Evolutionary conservation across 1,140 invertebrate species (phyloP), one percentile per base, ranked within the genome.

Genomic region (Neomicropteryx cornuta): DNA sequence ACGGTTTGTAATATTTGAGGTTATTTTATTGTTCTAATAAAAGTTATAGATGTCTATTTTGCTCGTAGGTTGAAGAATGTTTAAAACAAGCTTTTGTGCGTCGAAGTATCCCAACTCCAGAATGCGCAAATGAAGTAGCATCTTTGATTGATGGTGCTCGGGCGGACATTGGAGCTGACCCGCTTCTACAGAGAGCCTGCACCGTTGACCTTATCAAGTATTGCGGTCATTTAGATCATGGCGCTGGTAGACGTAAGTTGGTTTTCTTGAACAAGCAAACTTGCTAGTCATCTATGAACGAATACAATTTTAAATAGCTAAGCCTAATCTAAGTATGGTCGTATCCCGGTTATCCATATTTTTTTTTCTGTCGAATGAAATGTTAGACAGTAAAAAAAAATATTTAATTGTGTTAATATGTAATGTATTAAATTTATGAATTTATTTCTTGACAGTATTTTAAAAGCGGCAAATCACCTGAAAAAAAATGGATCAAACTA

Each of bases 121-220:
- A 79, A 46, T 93, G 89, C 58, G 59, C 64, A 18, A 57, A 81
- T 40, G 87, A 94, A 69, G 77, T 97, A 18, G 86, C 84, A 1
- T 72, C 77, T 62, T 66, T 87, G 43, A 83, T 89, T 42, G 80
- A 84, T 52, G 81, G 86, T 60, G 73, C 76, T 1, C 78, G 78
- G 53, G 80, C 83, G 0, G 87, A 90, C 51, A 89, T 88, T 37
- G 79, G 87, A 42, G 83, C 82, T 1, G 86, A 89, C 70, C 86
- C 86, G 1, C 56, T 87, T 32, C 55, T 89, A 21, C 81, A 88
- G 54, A 68, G 76, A 44, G 79, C 84, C 2, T 89, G 87, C 58
- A 71, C 80, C 21, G 59, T 85, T 4, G 85, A 89, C 60, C 66
- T 97, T 6, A 68, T 81, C n/a, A 82, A 83, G 50, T 85, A 81